A percentile compares a stretch with the other conserved stretches of the same genome.
phyloP scores from a whole-genome alignment of 2,797 vertebrate genomes.

The Valencia hispanica region DNA sequence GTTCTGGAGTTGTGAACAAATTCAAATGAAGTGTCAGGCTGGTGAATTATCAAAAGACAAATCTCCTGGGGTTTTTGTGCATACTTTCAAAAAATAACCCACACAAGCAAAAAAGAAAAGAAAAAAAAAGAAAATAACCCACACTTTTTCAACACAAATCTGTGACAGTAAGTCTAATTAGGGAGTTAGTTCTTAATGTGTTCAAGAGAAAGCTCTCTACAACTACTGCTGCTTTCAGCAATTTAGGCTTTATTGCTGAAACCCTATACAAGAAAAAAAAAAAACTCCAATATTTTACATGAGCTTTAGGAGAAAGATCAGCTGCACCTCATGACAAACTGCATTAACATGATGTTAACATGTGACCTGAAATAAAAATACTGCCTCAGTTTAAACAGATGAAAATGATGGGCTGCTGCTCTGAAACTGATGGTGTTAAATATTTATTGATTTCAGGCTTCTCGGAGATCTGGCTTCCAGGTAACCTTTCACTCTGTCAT shows the following conservation, averaged over 20 bases:
- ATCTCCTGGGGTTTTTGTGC: neutral
- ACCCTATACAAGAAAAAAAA: neutral
- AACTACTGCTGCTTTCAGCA: no score
- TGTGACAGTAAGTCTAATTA: neutral
- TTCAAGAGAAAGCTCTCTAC: neutral
- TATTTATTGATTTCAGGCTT: constrained; percentile 81
- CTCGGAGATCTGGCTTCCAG: constrained; percentile 95
- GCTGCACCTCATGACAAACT: neutral
- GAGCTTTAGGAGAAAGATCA: neutral
- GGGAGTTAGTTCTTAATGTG: neutral
- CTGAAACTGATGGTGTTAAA: constrained; percentile 21
- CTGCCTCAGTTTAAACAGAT: neutral
- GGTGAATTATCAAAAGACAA: neutral
- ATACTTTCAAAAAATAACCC: neutral
- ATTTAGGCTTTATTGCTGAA: no score
- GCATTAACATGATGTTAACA: rapidly evolving
- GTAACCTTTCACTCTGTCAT: constrained; percentile 73
- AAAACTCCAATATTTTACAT: neutral
- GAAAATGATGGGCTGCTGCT: neutral
- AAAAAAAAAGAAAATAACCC: no score
- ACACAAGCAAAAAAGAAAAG: no score
- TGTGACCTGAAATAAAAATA: neutral
- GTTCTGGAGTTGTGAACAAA: neutral
- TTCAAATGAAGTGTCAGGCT: neutral
- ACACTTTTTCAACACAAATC: neutral